Evolutionary conservation across 1,140 invertebrate species (phyloP).

Genomic region (Hyposmocoma kahamanoa): DNA sequence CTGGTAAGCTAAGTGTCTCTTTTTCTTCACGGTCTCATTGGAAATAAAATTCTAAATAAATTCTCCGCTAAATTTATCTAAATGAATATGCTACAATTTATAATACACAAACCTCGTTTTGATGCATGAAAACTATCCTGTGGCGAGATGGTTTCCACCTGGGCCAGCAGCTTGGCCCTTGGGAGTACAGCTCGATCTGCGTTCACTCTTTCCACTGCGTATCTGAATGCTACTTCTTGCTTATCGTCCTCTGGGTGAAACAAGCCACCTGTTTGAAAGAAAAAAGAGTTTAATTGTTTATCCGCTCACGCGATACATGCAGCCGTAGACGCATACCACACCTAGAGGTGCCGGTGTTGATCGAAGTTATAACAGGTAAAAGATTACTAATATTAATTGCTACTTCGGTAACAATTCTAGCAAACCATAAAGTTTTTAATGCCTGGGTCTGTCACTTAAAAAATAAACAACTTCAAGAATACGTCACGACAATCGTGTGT

Average conservation of each 20-base stretch:
- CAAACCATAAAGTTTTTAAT: neutral
- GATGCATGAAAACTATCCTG: conserved; percentile 94
- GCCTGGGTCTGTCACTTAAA: neutral
- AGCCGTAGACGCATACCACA: neutral
- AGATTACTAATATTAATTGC: neutral
- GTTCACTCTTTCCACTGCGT: conserved; percentile 93
- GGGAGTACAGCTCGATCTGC: conserved; percentile 86
- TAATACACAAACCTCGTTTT: conserved; percentile 80
- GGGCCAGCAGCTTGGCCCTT: conserved; percentile 85
- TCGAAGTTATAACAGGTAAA: neutral
- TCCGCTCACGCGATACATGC: neutral
- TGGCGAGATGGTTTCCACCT: conserved; percentile 90
- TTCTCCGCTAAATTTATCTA: too few species aligned
- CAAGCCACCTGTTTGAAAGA: conserved; percentile 81
- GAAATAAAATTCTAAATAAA: too few species aligned
- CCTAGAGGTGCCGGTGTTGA: neutral
- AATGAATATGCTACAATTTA: too few species aligned
- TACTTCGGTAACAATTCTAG: neutral
- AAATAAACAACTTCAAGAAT: too few species aligned
- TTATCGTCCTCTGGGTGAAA: conserved; percentile 90
- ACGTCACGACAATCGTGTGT: too few species aligned
- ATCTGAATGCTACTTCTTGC: conserved; percentile 91
- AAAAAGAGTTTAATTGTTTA: conserved; percentile 10
- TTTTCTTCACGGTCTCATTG: too few species aligned
- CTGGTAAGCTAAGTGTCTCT: too few species aligned